Evolutionary conservation across 2,113 vertebrate genomes (phyloP), one percentile per base, ranked within the genome.

Genomic region (Thunnus thynnus): DNA sequence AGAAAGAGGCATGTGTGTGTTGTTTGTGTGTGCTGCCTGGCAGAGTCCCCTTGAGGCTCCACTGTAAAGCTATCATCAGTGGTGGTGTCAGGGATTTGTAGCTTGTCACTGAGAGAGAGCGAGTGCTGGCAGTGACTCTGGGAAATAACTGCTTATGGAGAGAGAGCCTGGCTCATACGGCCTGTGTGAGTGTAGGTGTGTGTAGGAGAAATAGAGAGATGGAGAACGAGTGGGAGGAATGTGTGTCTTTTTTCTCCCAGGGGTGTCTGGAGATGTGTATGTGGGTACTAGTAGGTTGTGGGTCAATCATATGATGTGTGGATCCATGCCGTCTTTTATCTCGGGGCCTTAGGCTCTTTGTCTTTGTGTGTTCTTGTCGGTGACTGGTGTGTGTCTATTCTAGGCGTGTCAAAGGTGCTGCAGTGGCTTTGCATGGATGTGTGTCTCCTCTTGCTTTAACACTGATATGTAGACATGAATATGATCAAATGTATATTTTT

Each of bases 61-160:
- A 89, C 89, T 94, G 91, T 92, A 94, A 94, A 94, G 92, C 94
- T 93, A 93, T 92, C 93, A 94, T 95, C 93, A 93, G 93, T 93
- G 92, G 90, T 91, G 88, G 91, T 94, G 94, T 95, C 93, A 92
- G 89, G 90, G 93, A 96, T 95, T 95, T 96, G 95, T 95, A 94
- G 92, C 93, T 94, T 95, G 95, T 95, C 94, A 93, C 91, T 83
- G 88, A 86, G 79, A 83, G 67, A 85, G 82, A 88, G 86, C 76
- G 82, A 88, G 82, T 74, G 64, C 85, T 92, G 93, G 90, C 90
- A 94, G 90, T 89, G 88, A 93, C 86, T 89, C 86, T 83, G 86
- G 89, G 93, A 93, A 93, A 94, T 93, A 85, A 93, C 88, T 92
- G 88, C 89, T 92, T 91, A 91, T 89, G 61, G 80, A 88, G 85